These are phyloP conservation scores for Eurois occulta DNA, from an alignment of 2,888 invertebrate genomes.

Conservation along the genomic window DNA sequence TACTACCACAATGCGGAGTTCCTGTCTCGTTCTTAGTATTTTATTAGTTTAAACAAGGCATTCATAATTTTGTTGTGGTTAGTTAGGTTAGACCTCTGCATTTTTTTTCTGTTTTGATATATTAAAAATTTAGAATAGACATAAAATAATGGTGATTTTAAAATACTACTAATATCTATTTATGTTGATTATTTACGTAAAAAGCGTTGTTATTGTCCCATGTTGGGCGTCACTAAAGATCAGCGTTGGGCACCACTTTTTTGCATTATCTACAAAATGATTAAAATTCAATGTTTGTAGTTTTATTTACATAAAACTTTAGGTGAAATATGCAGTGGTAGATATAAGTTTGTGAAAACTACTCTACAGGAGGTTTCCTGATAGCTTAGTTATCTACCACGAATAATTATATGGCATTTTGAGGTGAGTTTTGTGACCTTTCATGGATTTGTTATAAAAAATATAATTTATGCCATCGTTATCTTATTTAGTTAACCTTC, in stretches of 20 bases:
- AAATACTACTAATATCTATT: background rate
- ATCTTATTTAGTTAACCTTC: no score
- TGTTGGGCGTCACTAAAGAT: background rate
- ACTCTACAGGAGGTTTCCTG: background rate
- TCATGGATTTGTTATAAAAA: background rate
- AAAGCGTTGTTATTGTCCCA: background rate
- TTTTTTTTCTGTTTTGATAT: background rate
- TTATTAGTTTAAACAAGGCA: conserved; percentile 48
- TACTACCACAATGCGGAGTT: conserved; percentile 34
- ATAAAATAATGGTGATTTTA: background rate
- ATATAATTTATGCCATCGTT: no score
- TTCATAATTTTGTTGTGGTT: conserved; percentile 22
- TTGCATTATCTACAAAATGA: background rate
- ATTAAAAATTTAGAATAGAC: background rate
- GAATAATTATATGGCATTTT: background rate
- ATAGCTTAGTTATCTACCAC: background rate
- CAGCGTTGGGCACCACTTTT: conserved; percentile 9
- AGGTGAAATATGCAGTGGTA: background rate
- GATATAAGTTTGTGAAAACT: background rate
- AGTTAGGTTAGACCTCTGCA: background rate
- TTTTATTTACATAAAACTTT: background rate
- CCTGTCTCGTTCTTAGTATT: conserved; percentile 34
- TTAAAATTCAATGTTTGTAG: background rate
- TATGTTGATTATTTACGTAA: background rate
- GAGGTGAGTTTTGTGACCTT: background rate